Percentiles rank a stretch among this genome's conserved stretches.
These are phyloP conservation scores for Arrhopalites spinosus DNA, from an alignment of 2,888 invertebrate species.

Conservation along the genomic window DNA sequence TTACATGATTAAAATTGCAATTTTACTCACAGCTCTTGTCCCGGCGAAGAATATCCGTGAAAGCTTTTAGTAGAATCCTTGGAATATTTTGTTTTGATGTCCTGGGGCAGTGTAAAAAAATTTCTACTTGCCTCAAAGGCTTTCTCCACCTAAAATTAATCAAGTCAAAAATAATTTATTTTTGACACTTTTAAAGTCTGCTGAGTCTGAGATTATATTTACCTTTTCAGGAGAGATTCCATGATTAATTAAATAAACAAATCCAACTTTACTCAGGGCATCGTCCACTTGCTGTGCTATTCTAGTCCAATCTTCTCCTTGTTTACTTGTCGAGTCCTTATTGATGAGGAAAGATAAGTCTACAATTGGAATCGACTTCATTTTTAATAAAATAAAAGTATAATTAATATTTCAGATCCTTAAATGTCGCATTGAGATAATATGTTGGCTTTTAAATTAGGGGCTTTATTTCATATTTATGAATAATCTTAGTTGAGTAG, in stretches of 20 bases:
- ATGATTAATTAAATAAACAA: slow-evolving; percentile 55
- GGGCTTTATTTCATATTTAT: too few species aligned
- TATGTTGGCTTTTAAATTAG: too few species aligned
- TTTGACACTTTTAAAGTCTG: not conserved
- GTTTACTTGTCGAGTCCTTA: not conserved
- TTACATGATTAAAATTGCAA: not conserved
- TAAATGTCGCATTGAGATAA: too few species aligned
- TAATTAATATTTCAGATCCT: too few species aligned
- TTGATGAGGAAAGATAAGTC: slow-evolving; percentile 42
- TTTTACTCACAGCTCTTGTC: slow-evolving; percentile 48
- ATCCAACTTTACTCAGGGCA: slow-evolving; percentile 52
- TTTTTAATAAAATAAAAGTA: not conserved
- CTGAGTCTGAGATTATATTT: slow-evolving; percentile 12
- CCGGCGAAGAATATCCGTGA: slow-evolving; percentile 47
- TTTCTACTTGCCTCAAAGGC: slow-evolving; percentile 46
- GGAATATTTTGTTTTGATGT: slow-evolving; percentile 42
- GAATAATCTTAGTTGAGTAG: too few species aligned
- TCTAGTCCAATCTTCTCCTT: slow-evolving; percentile 35
- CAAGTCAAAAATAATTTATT: slow-evolving; percentile 5
- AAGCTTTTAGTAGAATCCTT: slow-evolving; percentile 40
- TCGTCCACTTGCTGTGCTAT: slow-evolving; percentile 47
- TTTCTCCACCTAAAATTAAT: slow-evolving; percentile 46
- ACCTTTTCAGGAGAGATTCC: slow-evolving; percentile 48
- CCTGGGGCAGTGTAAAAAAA: slow-evolving; percentile 49
- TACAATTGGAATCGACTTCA: slow-evolving; percentile 52